Evolutionary conservation across 2,888 invertebrate species (phyloP), one percentile per base, ranked within the genome.

Genomic region (Sinohyriopsis cumingii): DNA sequence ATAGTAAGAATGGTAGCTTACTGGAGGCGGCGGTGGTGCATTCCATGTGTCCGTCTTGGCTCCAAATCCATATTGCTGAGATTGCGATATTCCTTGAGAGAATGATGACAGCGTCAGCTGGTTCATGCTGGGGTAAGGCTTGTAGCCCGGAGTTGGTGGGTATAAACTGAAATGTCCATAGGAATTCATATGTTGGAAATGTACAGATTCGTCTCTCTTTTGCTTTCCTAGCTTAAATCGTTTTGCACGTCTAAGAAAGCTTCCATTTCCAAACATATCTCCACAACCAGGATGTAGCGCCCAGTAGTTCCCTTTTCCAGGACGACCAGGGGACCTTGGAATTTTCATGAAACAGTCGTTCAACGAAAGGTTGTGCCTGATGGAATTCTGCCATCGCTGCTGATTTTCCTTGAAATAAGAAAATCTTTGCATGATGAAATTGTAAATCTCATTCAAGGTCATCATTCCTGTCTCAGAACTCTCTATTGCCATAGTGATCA

Each of bases 401-500:
- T 95, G 95, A 91, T 95, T 95, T 84, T 94, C 93, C 59, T 95
- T 92, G 90, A 95, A 95, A 89, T 95, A 95, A 1, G 95, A 95
- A 88, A 95, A 95, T 79, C 94, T 92, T 89, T 96, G 96, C 91
- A 95, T 96, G 91, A 97, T 97, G 92, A 95, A 97, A 12, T 75
- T 75, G 92, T 96, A 97, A 87, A 96, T 96, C 90, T 95, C 95
- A 65, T 94, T 94, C 73, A 95, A 91, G 19, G 95, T 95, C 88
- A 97, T 92, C 97, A 98, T 98, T 90, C 98, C 97, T 90, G 97
- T 97, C 63, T 95, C 94, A n/a, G 96, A 96, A 89, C 95, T 96
- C 95, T 98, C 98, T 87, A 99, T 98, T 73, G 99, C 99, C 99
- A 99, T 99, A 77, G 99, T 98, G 64, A 99, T 99, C 80, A 99